phyloP scores from a whole-genome alignment of 2,113 vertebrate species.

The Alces alces region DNA sequence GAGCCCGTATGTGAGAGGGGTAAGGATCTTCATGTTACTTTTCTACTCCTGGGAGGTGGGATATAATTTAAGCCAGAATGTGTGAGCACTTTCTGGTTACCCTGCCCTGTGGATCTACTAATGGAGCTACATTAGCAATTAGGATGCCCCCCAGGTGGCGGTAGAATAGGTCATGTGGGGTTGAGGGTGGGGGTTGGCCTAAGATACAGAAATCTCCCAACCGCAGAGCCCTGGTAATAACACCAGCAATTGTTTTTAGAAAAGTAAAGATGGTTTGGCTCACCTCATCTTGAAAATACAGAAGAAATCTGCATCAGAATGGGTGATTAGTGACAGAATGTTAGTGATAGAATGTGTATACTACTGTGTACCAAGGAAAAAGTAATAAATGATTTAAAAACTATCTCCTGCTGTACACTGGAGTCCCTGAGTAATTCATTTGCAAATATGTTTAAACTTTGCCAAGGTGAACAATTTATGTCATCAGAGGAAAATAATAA shows the following conservation, averaged over 20 bases:
- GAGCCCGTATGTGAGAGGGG: slow-evolving; percentile 14
- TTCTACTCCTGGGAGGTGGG: background rate
- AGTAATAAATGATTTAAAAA: background rate
- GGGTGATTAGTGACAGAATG: background rate
- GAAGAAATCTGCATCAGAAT: background rate
- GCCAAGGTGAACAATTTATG: background rate
- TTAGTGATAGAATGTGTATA: background rate
- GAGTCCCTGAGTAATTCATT: slow-evolving; percentile 21
- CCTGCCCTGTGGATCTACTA: background rate
- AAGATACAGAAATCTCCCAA: background rate
- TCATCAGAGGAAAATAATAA: background rate
- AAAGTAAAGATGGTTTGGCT: background rate
- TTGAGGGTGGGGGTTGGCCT: background rate
- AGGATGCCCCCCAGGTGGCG: background rate
- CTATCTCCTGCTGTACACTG: background rate
- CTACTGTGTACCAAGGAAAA: background rate
- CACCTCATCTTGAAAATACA: background rate
- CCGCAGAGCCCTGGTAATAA: background rate
- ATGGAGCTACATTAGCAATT: background rate
- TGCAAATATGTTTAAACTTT: background rate
- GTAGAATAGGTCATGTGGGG: background rate
- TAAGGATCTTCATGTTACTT: slow-evolving; percentile 43
- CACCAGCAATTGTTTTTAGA: background rate
- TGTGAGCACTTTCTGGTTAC: background rate
- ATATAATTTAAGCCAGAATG: background rate